These are phyloP conservation scores for Ommatoiulus sabulosus DNA, from an alignment of 2,888 invertebrate genomes.

Conservation along the genomic window DNA sequence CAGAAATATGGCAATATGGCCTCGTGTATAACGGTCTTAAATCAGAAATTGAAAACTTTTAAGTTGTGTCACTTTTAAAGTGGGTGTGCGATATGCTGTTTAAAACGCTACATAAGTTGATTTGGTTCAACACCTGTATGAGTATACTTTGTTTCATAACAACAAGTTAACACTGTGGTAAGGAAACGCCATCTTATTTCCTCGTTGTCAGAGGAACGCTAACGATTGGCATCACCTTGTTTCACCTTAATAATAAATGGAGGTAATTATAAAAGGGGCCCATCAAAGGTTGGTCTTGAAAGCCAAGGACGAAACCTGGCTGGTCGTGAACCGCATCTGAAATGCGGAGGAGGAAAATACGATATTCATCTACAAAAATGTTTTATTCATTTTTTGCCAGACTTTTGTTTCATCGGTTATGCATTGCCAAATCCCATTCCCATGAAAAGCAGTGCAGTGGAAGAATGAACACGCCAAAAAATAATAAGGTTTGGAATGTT, in stretches of 20 bases:
- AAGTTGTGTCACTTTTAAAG: no score
- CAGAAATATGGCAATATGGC: no score
- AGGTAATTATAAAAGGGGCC: constrained; percentile 11
- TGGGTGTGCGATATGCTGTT: no score
- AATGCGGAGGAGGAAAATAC: neutral
- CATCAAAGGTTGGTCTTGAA: neutral
- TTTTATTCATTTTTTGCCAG: neutral
- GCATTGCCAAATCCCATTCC: constrained; percentile 1
- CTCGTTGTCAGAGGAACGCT: neutral
- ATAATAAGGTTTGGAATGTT: neutral
- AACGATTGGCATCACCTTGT: neutral
- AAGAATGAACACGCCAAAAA: neutral
- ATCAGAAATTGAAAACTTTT: no score
- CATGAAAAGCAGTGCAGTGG: neutral
- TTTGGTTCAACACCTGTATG: no score
- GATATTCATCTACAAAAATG: neutral
- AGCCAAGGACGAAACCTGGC: neutral
- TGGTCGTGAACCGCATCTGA: neutral
- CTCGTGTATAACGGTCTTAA: no score
- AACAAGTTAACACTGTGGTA: neutral
- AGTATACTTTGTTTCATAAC: neutral
- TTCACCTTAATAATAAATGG: constrained; percentile 16
- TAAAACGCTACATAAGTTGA: no score
- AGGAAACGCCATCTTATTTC: neutral
- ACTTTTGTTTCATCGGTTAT: neutral